These are phyloP conservation scores for pig (Sus scrofa) DNA, from an alignment of 2,113 vertebrate species.

Conservation along the genomic window T2T-Sscrofa CM000822.6:12154501-12155000, in stretches of 20 bases:
- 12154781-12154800: neutral
- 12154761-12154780: neutral
- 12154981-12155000: conserved; percentile 68
- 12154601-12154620: neutral
- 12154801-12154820: neutral
- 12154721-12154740: neutral
- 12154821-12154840: neutral
- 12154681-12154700: conserved; percentile 51
- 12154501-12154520: conserved; percentile 34
- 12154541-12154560: conserved; percentile 16
- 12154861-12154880: neutral
- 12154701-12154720: neutral
- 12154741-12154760: neutral
- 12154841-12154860: neutral
- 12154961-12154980: conserved; percentile 72
- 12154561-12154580: conserved; percentile 22
- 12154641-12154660: conserved; percentile 35
- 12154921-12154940: conserved; percentile 53
- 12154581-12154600: conserved; percentile 32
- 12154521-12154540: conserved; percentile 45
- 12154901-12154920: neutral
- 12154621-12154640: neutral
- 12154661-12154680: neutral
- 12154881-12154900: neutral
- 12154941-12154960: conserved; percentile 49